These are phyloP conservation scores for Erpornis zantholeuca DNA, from an alignment of 2,113 vertebrate genomes.

Conservation along the genomic window DNA sequence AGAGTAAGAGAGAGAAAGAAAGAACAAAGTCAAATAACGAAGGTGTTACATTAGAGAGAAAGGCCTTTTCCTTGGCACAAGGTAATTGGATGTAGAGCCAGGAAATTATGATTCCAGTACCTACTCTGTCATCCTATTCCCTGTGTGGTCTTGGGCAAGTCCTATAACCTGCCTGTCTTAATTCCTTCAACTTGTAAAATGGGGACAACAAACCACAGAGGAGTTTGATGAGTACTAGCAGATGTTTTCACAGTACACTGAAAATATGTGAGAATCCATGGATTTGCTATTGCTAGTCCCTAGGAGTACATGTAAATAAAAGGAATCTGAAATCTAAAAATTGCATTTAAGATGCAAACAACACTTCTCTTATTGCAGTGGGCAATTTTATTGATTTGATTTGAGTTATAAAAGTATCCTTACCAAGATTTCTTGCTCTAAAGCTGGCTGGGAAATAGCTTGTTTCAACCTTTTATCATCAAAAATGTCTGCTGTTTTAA, in stretches of 20 bases:
- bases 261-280: conserved; percentile 1
- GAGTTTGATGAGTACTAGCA: conserved; percentile 28
- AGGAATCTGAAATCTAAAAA: not conserved
- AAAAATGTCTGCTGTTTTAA: not conserved
- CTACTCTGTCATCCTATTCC: conserved; percentile 6
- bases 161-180: conserved; percentile 43
- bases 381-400: not conserved
- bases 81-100: conserved; percentile 15
- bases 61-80: conserved; percentile 21
- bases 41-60: conserved; percentile 28
- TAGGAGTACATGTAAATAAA: not conserved
- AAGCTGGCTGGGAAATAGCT: not conserved
- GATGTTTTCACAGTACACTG: conserved; percentile 28
- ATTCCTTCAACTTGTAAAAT: conserved; percentile 36
- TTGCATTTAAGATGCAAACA: not conserved
- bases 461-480: not conserved
- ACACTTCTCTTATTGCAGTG: not conserved
- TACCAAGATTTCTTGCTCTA: not conserved
- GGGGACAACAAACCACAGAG: conserved; percentile 24
- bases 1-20: not conserved
- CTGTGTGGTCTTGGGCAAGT: conserved; percentile 52
- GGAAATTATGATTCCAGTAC: conserved; percentile 52
- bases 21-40: conserved; percentile 37
- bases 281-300: not conserved
- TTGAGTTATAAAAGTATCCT: not conserved